A percentile compares a stretch with the other conserved stretches of the same genome.
These are phyloP conservation scores for Physella acuta DNA, from an alignment of 1,140 invertebrate genomes.

Conservation along the genomic window DNA sequence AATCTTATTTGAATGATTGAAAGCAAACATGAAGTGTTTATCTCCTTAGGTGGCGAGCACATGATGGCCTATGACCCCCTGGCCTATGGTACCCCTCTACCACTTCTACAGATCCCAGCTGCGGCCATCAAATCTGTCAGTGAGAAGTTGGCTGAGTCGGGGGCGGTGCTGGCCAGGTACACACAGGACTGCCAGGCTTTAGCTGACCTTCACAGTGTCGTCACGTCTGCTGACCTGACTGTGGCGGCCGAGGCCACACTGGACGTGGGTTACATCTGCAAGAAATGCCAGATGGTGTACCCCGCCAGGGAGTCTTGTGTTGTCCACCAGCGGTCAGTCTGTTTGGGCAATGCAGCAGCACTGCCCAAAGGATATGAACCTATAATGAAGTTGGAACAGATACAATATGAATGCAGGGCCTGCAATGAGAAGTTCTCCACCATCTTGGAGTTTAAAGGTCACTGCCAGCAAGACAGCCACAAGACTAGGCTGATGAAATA, in stretches of 20 bases:
- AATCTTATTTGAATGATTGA: no score
- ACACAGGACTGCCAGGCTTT: constrained; percentile 61
- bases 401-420: constrained; percentile 71
- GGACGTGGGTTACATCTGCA: constrained; percentile 82
- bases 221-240: constrained; percentile 47
- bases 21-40: no score
- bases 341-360: constrained; percentile 64
- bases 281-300: constrained; percentile 81
- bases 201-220: constrained; percentile 52
- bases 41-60: constrained; percentile 38
- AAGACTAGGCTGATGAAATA: constrained; percentile 39
- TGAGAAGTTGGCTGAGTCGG: constrained; percentile 58
- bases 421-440: constrained; percentile 66
- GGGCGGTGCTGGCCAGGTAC: constrained; percentile 60
- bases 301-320: constrained; percentile 73
- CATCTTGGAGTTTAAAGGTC: constrained; percentile 67
- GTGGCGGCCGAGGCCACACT: constrained; percentile 68
- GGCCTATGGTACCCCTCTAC: constrained; percentile 61
- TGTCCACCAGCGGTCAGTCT: constrained; percentile 71
- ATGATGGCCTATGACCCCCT: constrained; percentile 59
- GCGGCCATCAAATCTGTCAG: constrained; percentile 62
- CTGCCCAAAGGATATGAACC: constrained; percentile 55
- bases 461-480: constrained; percentile 66
- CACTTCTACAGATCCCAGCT: constrained; percentile 63
- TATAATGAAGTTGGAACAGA: constrained; percentile 61